A percentile compares a stretch with the other conserved stretches of the same genome.
These are phyloP conservation scores for Mesaphorura yosii DNA, from an alignment of 1,140 invertebrate species.

Conservation along the genomic window DNA sequence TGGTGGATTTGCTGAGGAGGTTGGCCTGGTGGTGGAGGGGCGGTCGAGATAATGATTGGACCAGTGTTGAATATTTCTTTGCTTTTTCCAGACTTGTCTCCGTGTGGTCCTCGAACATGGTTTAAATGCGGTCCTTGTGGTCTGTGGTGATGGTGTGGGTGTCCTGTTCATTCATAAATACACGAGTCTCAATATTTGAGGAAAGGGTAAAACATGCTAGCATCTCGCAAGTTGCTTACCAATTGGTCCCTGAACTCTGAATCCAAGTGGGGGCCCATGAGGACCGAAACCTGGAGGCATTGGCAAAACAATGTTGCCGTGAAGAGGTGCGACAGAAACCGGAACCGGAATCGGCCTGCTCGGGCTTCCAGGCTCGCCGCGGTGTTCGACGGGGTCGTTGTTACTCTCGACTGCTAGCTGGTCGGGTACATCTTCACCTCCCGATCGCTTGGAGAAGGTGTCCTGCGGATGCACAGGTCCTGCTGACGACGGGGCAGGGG, in stretches of 20 bases:
- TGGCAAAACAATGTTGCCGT: slow-evolving; percentile 31
- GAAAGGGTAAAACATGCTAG: too few species aligned
- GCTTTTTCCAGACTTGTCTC: neutral
- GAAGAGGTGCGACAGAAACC: slow-evolving; percentile 28
- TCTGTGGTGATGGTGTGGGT: too few species aligned
- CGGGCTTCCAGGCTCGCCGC: neutral
- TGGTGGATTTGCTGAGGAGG: slow-evolving; percentile 3
- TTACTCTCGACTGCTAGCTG: slow-evolving; percentile 27
- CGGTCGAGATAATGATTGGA: too few species aligned
- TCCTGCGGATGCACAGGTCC: slow-evolving; percentile 1
- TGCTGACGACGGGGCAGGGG: neutral
- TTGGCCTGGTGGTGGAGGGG: slow-evolving; percentile 10
- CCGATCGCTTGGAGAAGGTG: slow-evolving; percentile 19
- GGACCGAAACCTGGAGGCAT: slow-evolving; percentile 21
- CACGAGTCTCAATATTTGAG: too few species aligned
- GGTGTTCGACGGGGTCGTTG: slow-evolving; percentile 19
- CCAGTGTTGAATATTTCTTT: too few species aligned
- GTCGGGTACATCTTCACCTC: slow-evolving; percentile 23
- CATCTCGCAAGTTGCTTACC: too few species aligned
- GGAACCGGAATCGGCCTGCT: slow-evolving; percentile 32
- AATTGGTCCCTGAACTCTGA: slow-evolving; percentile 3
- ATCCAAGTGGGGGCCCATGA: slow-evolving; percentile 8
- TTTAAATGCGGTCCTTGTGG: too few species aligned
- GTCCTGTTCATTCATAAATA: too few species aligned
- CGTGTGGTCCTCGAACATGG: too few species aligned